phyloP scores from a whole-genome alignment of 2,888 invertebrate genomes.

The Microplitis manilae region DNA sequence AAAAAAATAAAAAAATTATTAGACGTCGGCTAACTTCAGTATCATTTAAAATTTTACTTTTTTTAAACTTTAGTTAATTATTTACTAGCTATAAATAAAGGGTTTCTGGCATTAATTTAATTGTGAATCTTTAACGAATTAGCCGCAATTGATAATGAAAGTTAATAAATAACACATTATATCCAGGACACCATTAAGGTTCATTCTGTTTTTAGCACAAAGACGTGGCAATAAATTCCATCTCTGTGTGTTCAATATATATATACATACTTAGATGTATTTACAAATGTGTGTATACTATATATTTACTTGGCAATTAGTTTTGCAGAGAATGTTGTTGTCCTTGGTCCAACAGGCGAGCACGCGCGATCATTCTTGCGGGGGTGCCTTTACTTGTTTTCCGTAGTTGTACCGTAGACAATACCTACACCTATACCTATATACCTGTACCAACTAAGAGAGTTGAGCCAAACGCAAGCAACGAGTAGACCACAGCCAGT shows the following conservation, averaged over 20 bases:
- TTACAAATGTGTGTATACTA: slow-evolving; percentile 54
- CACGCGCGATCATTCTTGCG: slow-evolving; percentile 58
- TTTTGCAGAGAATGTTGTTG: slow-evolving; percentile 70
- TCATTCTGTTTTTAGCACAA: slow-evolving; percentile 20
- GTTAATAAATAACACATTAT: slow-evolving; percentile 14
- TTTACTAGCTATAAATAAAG: background rate
- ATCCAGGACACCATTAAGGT: slow-evolving; percentile 13
- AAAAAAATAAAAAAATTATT: too few relatives aligned
- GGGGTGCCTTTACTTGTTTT: slow-evolving; percentile 42
- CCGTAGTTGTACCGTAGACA: slow-evolving; percentile 47
- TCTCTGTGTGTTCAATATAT: slow-evolving; percentile 2
- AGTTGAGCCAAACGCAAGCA: background rate
- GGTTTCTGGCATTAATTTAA: background rate
- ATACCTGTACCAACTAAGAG: background rate
- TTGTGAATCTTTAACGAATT: background rate
- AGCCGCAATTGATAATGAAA: slow-evolving; percentile 13
- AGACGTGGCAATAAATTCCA: slow-evolving; percentile 24
- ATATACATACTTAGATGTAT: slow-evolving; percentile 48
- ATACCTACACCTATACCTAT: background rate
- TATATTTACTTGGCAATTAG: slow-evolving; percentile 70
- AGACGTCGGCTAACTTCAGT: too few relatives aligned
- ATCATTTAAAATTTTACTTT: background rate
- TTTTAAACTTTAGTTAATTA: slow-evolving; percentile 1
- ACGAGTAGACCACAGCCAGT: background rate
- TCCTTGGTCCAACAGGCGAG: slow-evolving; percentile 65